Conservation (phyloP, 2,888 invertebrate species). For the Sminthurinus aureus region DNA sequence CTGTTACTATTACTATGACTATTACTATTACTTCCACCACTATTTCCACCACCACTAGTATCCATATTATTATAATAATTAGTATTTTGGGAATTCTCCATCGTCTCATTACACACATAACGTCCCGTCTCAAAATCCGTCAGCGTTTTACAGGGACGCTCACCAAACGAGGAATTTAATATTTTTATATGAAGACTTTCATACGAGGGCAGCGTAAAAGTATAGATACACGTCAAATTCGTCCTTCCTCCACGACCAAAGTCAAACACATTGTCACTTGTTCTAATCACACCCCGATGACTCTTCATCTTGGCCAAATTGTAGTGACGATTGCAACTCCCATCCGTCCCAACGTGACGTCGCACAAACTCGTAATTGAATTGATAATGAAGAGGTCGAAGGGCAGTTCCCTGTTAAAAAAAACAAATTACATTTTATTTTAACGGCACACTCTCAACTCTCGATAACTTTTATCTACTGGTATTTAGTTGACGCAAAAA, state of each 20-base stretch:
- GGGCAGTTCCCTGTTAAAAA: conserved; percentile 77
- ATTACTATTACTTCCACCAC: conserved; percentile 11
- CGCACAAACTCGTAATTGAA: conserved; percentile 84
- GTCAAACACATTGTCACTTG: conserved; percentile 80
- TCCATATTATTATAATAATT: too few relatives aligned
- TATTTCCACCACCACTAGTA: neutral
- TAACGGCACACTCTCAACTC: too few relatives aligned
- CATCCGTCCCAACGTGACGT: conserved; percentile 78
- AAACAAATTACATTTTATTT: conserved; percentile 33
- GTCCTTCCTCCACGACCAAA: conserved; percentile 85
- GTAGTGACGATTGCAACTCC: conserved; percentile 80
- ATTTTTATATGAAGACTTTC: conserved; percentile 53
- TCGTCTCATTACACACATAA: conserved; percentile 52
- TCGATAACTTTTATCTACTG: too few relatives aligned
- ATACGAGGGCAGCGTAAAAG: conserved; percentile 50
- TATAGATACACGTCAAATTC: conserved; percentile 69
- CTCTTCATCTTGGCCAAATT: conserved; percentile 67
- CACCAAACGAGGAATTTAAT: conserved; percentile 54
- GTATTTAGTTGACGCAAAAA: too few relatives aligned
- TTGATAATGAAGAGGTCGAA: conserved; percentile 82
- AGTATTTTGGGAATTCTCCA: neutral
- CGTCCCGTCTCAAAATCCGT: conserved; percentile 57
- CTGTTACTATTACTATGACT: too few relatives aligned
- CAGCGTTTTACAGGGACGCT: conserved; percentile 53
- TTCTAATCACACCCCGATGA: conserved; percentile 65